A percentile compares a stretch with the other conserved stretches of the same genome.
Conservation (phyloP, 2,113 vertebrate genomes). For the Nerophis ophidion region DNA sequence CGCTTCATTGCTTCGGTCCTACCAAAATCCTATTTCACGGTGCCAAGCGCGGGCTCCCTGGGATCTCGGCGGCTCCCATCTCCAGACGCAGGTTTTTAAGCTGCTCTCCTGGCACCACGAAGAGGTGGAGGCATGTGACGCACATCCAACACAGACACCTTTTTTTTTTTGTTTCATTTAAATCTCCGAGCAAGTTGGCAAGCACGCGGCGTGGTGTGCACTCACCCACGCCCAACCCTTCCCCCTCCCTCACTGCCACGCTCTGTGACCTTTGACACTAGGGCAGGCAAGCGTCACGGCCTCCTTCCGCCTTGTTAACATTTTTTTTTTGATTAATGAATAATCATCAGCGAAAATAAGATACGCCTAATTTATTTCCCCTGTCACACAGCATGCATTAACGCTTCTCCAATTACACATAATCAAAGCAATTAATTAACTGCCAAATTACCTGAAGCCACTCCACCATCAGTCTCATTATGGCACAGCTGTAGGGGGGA, state of each 20-base stretch:
- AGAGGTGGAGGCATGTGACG: constrained; percentile 58
- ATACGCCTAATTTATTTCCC: constrained; percentile 43
- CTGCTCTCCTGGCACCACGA: constrained; percentile 67
- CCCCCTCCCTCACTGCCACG: not conserved
- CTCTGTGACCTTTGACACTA: constrained; percentile 27
- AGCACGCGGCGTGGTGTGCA: not conserved
- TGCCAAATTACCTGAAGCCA: constrained; percentile 52
- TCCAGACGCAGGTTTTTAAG: constrained; percentile 70
- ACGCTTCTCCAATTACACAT: constrained; percentile 45
- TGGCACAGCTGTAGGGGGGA: not conserved
- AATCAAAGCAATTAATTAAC: constrained; percentile 57
- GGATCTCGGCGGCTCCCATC: constrained; percentile 68
- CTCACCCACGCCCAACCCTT: not conserved
- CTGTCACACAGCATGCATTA: constrained; percentile 26
- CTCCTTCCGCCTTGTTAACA: too few species aligned
- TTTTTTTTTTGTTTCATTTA: too few species aligned
- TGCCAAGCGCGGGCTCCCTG: constrained; percentile 70
- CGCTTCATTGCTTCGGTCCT: constrained; percentile 68
- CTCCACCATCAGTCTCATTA: constrained; percentile 26
- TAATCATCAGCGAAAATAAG: constrained; percentile 36
- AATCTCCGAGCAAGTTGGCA: constrained; percentile 1
- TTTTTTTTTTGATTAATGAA: constrained; percentile 28
- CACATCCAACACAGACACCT: constrained; percentile 47
- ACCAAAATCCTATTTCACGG: constrained; percentile 71
- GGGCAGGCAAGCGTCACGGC: not conserved